Percentiles rank a stretch among this genome's conserved stretches.
Evolutionary conservation across 2,888 invertebrate species (phyloP).

Genomic region (Ichneumoninae sp.): DNA sequence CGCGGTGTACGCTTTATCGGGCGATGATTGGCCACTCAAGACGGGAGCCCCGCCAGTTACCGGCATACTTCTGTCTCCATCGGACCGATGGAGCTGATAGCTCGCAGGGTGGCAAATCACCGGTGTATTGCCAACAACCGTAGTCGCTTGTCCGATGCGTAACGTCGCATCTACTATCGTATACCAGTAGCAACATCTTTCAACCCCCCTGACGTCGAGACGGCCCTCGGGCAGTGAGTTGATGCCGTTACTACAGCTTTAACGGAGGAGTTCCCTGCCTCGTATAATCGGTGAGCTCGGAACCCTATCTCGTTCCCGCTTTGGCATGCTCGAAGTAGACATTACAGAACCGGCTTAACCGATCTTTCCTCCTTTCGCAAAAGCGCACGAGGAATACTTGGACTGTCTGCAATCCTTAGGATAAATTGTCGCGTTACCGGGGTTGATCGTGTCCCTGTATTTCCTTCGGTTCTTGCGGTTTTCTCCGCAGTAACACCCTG

Average conservation of each 20-base stretch:
- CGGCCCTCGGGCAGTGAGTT: conserved; percentile 66
- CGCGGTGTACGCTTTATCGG: background rate
- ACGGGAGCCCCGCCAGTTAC: background rate
- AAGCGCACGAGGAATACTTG: conserved; percentile 72
- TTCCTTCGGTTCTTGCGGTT: conserved; percentile 12
- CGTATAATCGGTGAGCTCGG: conserved; percentile 17
- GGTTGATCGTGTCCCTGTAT: conserved; percentile 54
- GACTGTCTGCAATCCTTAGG: conserved; percentile 70
- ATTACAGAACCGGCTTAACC: conserved; percentile 31
- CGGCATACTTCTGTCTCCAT: conserved; percentile 17
- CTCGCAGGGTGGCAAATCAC: conserved; percentile 26
- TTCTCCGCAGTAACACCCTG: conserved; percentile 48
- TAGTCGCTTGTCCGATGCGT: conserved; percentile 15
- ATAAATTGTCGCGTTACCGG: conserved; percentile 61
- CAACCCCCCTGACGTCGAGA: conserved; percentile 42
- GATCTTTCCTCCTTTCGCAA: conserved; percentile 3
- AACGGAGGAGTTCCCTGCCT: conserved; percentile 74
- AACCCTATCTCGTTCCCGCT: conserved; percentile 45
- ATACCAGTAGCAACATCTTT: conserved; percentile 47
- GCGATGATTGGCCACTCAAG: conserved; percentile 11
- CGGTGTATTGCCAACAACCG: conserved; percentile 36
- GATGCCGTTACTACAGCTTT: conserved; percentile 77
- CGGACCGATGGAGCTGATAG: background rate
- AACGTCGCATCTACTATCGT: conserved; percentile 47
- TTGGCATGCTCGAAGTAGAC: conserved; percentile 13